phyloP scores from a whole-genome alignment of 2,797 vertebrate species.

The Sibirionetta formosa region DNA sequence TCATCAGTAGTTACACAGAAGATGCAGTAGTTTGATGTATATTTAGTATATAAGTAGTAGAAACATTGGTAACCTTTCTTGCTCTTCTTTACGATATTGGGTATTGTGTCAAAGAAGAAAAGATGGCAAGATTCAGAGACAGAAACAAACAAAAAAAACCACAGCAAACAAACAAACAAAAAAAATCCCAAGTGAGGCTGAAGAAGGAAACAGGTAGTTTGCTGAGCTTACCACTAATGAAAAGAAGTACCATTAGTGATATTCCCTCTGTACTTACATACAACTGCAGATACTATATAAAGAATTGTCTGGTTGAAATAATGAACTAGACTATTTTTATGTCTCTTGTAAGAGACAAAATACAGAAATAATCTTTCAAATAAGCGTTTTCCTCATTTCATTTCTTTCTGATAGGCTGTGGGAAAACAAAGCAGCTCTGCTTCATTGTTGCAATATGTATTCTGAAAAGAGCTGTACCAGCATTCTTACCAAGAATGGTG shows the following conservation, averaged over 20 bases:
- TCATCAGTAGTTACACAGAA: not conserved
- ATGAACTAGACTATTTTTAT: not conserved
- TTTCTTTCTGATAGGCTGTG: not conserved
- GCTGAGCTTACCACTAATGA: not conserved
- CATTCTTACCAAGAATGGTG: not conserved
- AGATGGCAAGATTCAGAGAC: not conserved
- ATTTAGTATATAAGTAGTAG: not conserved
- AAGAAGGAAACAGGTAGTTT: not conserved
- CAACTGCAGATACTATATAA: not conserved
- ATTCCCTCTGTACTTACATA: not conserved
- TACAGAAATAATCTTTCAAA: not conserved
- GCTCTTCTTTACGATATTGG: not conserved
- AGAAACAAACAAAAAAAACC: not conserved
- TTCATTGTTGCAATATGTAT: not conserved
- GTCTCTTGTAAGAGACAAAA: not conserved
- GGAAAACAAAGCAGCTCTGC: not conserved
- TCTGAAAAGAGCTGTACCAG: not conserved
- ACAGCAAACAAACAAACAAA: not conserved
- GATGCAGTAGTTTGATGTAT: not conserved
- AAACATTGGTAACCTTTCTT: not conserved
- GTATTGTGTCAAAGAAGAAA: not conserved
- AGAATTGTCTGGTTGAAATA: not conserved
- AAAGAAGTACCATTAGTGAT: not conserved
- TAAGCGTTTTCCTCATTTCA: not conserved
- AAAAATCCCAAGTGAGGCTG: not conserved